These are phyloP conservation scores for Petrocephalus zakoni DNA, from an alignment of 2,113 vertebrate species.

Conservation along the genomic window DNA sequence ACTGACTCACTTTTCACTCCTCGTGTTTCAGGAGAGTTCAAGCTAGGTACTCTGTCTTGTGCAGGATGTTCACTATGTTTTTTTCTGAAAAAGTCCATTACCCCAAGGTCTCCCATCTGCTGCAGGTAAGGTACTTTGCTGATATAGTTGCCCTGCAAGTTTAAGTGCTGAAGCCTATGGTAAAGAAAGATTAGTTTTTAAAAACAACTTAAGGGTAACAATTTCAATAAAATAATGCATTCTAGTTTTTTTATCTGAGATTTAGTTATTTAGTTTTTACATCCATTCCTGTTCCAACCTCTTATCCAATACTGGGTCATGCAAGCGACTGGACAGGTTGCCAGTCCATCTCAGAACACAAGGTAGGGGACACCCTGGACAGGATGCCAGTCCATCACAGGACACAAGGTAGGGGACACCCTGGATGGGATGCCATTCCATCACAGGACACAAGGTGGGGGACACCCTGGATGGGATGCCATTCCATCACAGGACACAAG, in stretches of 20 bases:
- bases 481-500: not conserved
- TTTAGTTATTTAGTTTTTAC: not conserved
- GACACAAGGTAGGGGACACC: too few relatives aligned
- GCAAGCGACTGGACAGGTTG: not conserved
- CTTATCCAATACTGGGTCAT: not conserved
- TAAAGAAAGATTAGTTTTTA: not conserved
- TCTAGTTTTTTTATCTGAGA: not conserved
- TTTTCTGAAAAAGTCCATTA: constrained; percentile 15
- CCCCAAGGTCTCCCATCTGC: constrained; percentile 28
- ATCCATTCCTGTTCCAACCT: not conserved
- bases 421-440: not conserved
- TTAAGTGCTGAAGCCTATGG: constrained; percentile 70
- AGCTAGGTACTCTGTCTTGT: not conserved
- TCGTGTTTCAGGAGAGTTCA: not conserved
- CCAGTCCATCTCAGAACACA: not conserved
- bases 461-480: not conserved
- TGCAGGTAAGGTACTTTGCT: constrained; percentile 66
- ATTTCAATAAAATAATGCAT: not conserved
- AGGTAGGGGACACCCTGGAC: not conserved
- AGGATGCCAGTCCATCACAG: too few relatives aligned
- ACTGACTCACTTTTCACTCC: not conserved
- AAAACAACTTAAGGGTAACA: not conserved
- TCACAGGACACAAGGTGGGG: not conserved
- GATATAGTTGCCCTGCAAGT: constrained; percentile 70
- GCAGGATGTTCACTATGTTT: not conserved